phyloP scores from a whole-genome alignment of 2,113 vertebrate species.

The Engraulis encrasicolus region DNA sequence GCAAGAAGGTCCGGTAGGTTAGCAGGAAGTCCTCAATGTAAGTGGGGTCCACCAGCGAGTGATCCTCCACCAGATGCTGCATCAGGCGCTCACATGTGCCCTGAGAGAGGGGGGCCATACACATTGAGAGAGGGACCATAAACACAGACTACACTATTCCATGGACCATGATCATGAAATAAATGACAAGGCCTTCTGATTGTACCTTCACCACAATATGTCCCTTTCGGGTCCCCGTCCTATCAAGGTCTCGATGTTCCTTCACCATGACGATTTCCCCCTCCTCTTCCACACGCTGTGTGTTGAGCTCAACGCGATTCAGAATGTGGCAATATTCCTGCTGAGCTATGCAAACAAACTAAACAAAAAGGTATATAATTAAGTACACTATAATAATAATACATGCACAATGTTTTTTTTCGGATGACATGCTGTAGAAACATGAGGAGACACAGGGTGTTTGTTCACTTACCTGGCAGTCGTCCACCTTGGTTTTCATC shows the following conservation, averaged over 20 bases:
- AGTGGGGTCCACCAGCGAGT: constrained; percentile 96
- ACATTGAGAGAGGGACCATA: background rate
- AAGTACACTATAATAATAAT: no score
- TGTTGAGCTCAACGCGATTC: constrained; percentile 99
- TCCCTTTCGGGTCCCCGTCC: constrained; percentile 95
- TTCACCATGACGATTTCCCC: constrained; percentile 99
- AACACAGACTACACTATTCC: no score
- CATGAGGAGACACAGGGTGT: background rate
- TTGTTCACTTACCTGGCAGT: constrained; percentile 87
- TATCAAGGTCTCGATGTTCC: constrained; percentile 94
- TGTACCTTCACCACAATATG: constrained; percentile 98
- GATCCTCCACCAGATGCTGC: constrained; percentile 98
- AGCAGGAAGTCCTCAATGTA: constrained; percentile 98
- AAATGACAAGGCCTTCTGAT: background rate
- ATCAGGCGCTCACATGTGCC: constrained; percentile 94
- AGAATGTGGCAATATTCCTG: constrained; percentile 99
- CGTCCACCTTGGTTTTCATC: constrained; percentile 98
- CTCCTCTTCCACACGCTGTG: constrained; percentile 98
- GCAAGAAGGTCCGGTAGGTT: constrained; percentile 96
- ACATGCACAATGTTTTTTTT: background rate
- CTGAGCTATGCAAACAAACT: constrained; percentile 99
- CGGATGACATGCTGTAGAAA: background rate
- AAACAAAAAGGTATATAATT: constrained; percentile 16
- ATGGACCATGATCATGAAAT: no score
- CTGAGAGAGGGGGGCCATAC: constrained; percentile 63